These are phyloP conservation scores for Chrysodeixis includens DNA, from an alignment of 2,888 invertebrate species.

Conservation along the genomic window DNA sequence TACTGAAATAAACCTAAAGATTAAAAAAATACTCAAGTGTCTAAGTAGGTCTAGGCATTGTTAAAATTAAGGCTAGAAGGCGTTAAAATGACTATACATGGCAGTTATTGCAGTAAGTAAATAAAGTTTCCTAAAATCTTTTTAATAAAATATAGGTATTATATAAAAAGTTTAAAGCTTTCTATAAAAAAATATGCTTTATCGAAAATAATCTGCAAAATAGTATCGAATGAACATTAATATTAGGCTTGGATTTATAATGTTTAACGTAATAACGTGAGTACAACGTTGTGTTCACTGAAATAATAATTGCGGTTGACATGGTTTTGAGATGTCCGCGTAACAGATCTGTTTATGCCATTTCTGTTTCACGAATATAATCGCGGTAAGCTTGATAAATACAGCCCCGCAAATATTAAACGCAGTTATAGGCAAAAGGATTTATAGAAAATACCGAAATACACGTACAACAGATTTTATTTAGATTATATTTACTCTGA, in stretches of 20 bases:
- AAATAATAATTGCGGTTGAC: slow-evolving; percentile 68
- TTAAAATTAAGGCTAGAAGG: too few species aligned
- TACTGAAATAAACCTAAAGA: not conserved
- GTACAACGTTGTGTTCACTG: slow-evolving; percentile 57
- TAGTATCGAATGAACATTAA: slow-evolving; percentile 16
- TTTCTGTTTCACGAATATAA: slow-evolving; percentile 53
- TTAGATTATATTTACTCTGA: not conserved
- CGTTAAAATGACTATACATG: too few species aligned
- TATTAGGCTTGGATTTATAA: slow-evolving; percentile 13
- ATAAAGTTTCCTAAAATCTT: too few species aligned
- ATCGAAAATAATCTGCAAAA: not conserved
- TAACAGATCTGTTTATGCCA: slow-evolving; percentile 63
- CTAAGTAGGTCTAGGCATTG: too few species aligned
- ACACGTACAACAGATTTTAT: not conserved
- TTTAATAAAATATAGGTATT: too few species aligned
- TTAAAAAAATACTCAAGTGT: too few species aligned
- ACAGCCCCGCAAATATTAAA: slow-evolving; percentile 8
- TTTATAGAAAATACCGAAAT: slow-evolving; percentile 1
- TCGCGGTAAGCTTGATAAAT: slow-evolving; percentile 32
- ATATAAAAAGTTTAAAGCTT: too few species aligned
- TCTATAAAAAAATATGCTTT: too few species aligned
- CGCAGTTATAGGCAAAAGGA: not conserved
- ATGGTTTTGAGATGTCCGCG: slow-evolving; percentile 64
- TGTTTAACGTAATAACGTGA: slow-evolving; percentile 49
- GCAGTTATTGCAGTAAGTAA: too few species aligned